Conservation (phyloP, 2,113 vertebrate species). For the Indri indri region DNA sequence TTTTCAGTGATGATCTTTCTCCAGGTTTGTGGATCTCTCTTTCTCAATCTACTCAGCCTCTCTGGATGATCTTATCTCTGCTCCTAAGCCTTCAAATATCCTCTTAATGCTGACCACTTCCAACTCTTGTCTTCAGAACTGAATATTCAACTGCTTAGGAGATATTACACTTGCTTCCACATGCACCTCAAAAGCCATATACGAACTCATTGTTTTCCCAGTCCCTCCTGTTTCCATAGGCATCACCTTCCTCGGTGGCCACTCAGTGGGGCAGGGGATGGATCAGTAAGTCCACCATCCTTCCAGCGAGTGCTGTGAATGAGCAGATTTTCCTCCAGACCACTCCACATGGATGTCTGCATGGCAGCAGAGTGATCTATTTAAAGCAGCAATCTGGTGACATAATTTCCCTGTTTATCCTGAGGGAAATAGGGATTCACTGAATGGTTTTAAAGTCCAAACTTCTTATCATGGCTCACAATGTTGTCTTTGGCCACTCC, state of each 20-base stretch:
- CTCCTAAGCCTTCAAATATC: background rate
- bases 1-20: background rate
- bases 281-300: background rate
- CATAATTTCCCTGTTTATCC: background rate
- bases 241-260: background rate
- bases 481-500: background rate
- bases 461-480: background rate
- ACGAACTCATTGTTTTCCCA: background rate
- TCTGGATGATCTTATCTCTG: background rate
- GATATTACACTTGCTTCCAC: background rate
- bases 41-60: background rate
- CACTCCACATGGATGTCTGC: background rate
- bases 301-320: background rate
- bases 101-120: background rate
- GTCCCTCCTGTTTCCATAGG: background rate
- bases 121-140: constrained; percentile 7
- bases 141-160: background rate
- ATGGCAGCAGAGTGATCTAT: background rate
- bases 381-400: background rate
- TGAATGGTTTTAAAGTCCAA: background rate
- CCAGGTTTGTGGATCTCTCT: background rate
- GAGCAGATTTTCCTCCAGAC: background rate
- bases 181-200: background rate
- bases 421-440: background rate
- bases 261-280: background rate